Percentiles rank a stretch among this genome's conserved stretches.
These are phyloP conservation scores for Ailurus styani DNA, from an alignment of 2,113 vertebrate species.

Conservation along the genomic window DNA sequence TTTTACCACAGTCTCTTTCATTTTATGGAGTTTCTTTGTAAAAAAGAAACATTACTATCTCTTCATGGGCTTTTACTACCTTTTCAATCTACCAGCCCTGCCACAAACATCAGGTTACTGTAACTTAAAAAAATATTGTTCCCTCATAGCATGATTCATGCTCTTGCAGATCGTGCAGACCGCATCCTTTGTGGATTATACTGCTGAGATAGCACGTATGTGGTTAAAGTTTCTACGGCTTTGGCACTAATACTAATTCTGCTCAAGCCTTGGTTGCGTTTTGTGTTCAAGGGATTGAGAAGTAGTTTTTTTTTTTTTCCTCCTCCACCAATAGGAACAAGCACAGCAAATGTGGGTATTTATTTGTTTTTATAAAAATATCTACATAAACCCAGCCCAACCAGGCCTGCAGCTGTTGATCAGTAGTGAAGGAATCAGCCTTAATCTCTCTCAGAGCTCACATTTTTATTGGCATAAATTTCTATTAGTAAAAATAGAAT, in stretches of 20 bases:
- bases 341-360: neutral
- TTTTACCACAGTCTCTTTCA: neutral
- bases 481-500: conserved; percentile 8
- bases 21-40: conserved; percentile 46
- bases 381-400: neutral
- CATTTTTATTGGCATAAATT: neutral
- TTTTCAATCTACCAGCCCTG: conserved; percentile 41
- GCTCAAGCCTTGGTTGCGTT: neutral
- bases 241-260: neutral
- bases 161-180: neutral
- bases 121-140: conserved; percentile 41
- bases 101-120: neutral
- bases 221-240: neutral
- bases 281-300: neutral
- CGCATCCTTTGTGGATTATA: neutral
- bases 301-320: neutral
- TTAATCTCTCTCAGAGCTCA: neutral
- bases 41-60: conserved; percentile 33
- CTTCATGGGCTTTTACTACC: conserved; percentile 9
- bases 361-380: neutral
- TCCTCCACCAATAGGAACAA: neutral
- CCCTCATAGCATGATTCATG: neutral
- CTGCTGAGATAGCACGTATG: neutral
- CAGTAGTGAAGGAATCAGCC: neutral
- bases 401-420: neutral